Percentiles rank a stretch among this genome's conserved stretches.
Conservation (phyloP, 2,113 vertebrate species). For the Notothenia coriiceps region DNA sequence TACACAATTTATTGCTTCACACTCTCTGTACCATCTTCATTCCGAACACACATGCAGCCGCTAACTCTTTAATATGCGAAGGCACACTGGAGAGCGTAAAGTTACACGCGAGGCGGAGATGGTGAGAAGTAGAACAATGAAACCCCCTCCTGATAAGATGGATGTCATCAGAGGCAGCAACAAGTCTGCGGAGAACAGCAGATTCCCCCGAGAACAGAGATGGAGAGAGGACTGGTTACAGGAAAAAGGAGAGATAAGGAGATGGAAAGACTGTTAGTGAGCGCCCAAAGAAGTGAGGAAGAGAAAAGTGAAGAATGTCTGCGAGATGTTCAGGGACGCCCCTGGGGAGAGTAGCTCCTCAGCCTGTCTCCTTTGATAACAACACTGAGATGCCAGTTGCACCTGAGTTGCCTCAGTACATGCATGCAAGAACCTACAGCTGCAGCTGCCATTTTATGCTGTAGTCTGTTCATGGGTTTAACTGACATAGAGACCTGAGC, state of each 20-base stretch:
- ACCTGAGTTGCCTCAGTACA: slow-evolving; percentile 41
- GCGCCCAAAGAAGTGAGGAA: background rate
- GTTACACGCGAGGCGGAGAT: slow-evolving; percentile 18
- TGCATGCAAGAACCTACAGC: slow-evolving; percentile 41
- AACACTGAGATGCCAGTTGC: slow-evolving; percentile 56
- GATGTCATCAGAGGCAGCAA: slow-evolving; percentile 66
- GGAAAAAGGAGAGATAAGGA: slow-evolving; percentile 31
- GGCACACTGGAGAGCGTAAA: slow-evolving; percentile 2
- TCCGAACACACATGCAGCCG: background rate
- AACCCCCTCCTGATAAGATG: slow-evolving; percentile 54
- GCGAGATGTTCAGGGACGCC: slow-evolving; percentile 35
- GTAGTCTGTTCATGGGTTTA: slow-evolving; percentile 49
- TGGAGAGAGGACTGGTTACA: slow-evolving; percentile 23
- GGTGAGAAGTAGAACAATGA: slow-evolving; percentile 56
- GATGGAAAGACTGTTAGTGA: slow-evolving; percentile 7
- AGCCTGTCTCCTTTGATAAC: slow-evolving; percentile 73
- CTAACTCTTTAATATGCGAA: slow-evolving; percentile 32
- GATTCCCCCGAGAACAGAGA: slow-evolving; percentile 41
- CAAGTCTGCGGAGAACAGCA: slow-evolving; percentile 47
- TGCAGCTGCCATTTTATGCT: slow-evolving; percentile 64
- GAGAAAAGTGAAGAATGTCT: slow-evolving; percentile 28
- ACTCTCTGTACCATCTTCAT: background rate
- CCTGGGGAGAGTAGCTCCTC: slow-evolving; percentile 44
- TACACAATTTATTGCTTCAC: background rate
- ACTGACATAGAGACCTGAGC: slow-evolving; percentile 51